Evolutionary conservation across 2,888 invertebrate species (phyloP).

Genomic region (Acronicta psi): DNA sequence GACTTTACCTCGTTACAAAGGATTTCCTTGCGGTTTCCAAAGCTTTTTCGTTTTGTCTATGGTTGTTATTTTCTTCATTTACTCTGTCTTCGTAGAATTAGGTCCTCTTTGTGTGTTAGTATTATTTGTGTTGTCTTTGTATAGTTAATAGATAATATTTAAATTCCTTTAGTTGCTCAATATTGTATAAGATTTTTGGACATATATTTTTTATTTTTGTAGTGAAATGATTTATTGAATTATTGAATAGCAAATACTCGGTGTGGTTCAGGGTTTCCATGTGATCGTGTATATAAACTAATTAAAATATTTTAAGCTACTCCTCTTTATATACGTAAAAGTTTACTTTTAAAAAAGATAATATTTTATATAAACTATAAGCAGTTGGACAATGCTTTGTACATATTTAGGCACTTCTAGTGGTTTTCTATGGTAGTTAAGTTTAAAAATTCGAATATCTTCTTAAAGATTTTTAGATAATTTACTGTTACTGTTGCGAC

Average conservation of each 20-base stretch:
- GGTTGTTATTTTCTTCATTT: background rate
- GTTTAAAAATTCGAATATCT: conserved; percentile 22
- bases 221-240: conserved; percentile 16
- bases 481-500: background rate
- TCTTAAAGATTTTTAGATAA: background rate
- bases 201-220: conserved; percentile 13
- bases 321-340: conserved; percentile 11
- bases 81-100: conserved; percentile 1
- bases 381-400: conserved; percentile 33
- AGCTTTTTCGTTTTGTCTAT: conserved; percentile 3
- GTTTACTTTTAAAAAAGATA: conserved; percentile 41
- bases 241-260: conserved; percentile 24
- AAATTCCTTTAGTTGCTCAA: conserved; percentile 43
- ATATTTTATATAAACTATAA: conserved; percentile 24
- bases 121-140: conserved; percentile 1
- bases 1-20: conserved; percentile 13
- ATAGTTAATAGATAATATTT: conserved; percentile 9
- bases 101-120: conserved; percentile 2
- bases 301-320: conserved; percentile 15
- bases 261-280: conserved; percentile 35
- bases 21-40: conserved; percentile 10
- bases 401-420: conserved; percentile 39
- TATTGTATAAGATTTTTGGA: conserved; percentile 15
- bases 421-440: conserved; percentile 17
- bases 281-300: conserved; percentile 37